Base-by-base conservation (phyloP, 2,888 invertebrate genomes). In the Ormyrus labotus region DNA sequence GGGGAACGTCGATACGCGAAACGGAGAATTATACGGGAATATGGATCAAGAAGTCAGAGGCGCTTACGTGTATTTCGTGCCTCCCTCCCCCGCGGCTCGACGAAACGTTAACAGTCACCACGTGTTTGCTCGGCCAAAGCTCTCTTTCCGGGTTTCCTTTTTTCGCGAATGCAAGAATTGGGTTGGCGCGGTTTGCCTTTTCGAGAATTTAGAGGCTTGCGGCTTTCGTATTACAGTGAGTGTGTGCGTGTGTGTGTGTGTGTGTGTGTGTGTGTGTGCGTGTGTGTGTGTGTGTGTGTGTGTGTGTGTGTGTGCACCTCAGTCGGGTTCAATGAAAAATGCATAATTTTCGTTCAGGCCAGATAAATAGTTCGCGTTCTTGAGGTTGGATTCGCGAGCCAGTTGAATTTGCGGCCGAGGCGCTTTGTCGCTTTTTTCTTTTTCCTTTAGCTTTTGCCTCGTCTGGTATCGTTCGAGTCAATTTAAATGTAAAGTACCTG, bases 121-220 rank as follows among this genome's bases (percentile, higher is more conserved):
- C 34, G 4, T 34, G 34, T 34, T 34, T 34, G 34, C 34, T 34
- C 34, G 34, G 34, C 34, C 34, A 34, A 34, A 34, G 61, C 11
- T 19, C 45, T 11, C 45, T 11, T 8, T 13, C 51, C 2, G 7
- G n/a, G 6, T 53, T 53, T 71, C 8, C 48, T 2, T 70, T 13
- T 57, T 57, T 47, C 57, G 4, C 34, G 34, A 10, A 19, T 51
- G 63, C 72, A 61, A 63, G 63, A 72, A 72, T 53, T 13, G 53
- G 53, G 61, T 51, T 63, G 53, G 70, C 9, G 50, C 13, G 71
- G 60, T 61, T 47, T 47, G 75, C 34, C 51, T 50, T 68, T 61
- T 53, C 11, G 53, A 11, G 70, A 77, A 78, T 78, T 78, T 71
- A 78, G 63, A 47, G 71, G 58, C 11, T 34, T 55, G 45, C 48